Conservation (phyloP, 2,888 invertebrate genomes). For the Oligia latruncula region DNA sequence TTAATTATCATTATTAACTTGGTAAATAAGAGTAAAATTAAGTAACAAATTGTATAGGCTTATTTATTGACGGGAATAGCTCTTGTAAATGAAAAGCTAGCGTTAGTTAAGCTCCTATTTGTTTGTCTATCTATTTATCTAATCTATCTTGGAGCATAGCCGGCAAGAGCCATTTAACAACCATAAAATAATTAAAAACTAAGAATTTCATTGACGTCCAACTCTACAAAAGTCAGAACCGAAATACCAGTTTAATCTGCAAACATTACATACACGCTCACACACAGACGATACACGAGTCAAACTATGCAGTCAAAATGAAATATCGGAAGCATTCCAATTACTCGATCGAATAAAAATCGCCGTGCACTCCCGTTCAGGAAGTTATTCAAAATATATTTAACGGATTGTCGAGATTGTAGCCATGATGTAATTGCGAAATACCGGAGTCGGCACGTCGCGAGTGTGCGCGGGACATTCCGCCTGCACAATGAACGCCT, state of each 20-base stretch:
- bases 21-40: no score
- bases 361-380: background rate
- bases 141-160: background rate
- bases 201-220: conserved; percentile 20
- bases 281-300: background rate
- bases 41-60: no score
- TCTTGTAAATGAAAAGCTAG: background rate
- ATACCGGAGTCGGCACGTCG: conserved; percentile 34
- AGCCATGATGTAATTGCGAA: conserved; percentile 53
- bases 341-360: conserved; percentile 42
- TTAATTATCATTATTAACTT: conserved; percentile 17
- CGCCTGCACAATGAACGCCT: conserved; percentile 21
- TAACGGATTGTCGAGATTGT: conserved; percentile 51
- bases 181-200: background rate
- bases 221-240: conserved; percentile 1
- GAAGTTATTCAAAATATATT: conserved; percentile 42
- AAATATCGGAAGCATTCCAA: conserved; percentile 48
- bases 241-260: background rate
- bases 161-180: background rate
- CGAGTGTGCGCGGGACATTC: conserved; percentile 24
- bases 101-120: background rate
- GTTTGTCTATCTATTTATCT: no score
- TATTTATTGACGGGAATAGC: no score
- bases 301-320: conserved; percentile 23
- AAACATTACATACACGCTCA: background rate